Evolutionary conservation across 2,797 vertebrate genomes (phyloP).

Genomic region (Glossophaga mutica): DNA sequence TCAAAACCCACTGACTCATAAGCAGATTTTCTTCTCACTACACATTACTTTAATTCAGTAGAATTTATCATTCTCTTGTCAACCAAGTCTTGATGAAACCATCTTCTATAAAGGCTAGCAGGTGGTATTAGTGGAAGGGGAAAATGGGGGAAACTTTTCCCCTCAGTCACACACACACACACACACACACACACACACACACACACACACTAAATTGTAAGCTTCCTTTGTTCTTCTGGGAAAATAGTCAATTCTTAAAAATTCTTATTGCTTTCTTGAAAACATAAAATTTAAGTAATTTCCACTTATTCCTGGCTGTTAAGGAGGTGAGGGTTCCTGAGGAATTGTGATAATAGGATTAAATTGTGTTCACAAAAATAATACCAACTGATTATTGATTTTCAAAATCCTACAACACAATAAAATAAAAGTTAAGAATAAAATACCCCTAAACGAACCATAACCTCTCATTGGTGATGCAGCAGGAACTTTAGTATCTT

Average conservation of each 20-base stretch:
- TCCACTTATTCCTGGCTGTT: not conserved
- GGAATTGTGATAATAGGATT: not conserved
- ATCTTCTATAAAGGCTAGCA: not conserved
- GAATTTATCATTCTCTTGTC: not conserved
- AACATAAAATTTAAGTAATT: not conserved
- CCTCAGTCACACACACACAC: not conserved
- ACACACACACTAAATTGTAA: not conserved
- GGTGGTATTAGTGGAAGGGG: not conserved
- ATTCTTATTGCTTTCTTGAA: not conserved
- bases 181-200: not conserved
- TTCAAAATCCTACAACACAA: conserved; percentile 7
- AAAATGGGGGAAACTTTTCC: not conserved
- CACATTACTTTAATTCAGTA: not conserved
- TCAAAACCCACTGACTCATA: not conserved
- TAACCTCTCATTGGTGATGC: not conserved
- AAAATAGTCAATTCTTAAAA: not conserved
- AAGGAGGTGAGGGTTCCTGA: not conserved
- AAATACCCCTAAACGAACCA: conserved; percentile 4
- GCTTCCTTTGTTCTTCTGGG: not conserved
- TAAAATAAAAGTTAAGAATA: not conserved
- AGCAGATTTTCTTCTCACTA: not conserved
- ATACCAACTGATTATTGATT: not conserved
- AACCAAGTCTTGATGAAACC: not conserved
- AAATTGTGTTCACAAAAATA: not conserved
- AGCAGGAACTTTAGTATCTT: not conserved